Base-by-base conservation (phyloP, 1,140 invertebrate genomes). In the Drosophila kohkoa region DNA sequence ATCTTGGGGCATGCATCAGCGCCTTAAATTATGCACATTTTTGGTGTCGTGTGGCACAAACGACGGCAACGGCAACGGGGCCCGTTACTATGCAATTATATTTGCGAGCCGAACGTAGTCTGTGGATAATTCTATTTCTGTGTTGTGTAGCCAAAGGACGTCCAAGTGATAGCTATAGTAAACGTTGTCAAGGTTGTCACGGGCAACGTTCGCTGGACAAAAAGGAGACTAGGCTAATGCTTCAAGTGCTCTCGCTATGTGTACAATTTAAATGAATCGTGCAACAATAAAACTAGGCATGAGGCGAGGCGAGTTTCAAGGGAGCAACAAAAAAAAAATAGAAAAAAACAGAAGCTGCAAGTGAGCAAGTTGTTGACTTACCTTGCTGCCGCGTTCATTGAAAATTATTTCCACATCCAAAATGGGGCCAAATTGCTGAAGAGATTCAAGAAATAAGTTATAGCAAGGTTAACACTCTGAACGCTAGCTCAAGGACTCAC, bases 321-420 rank as follows among this genome's bases (percentile, higher is more conserved):
- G 25, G 62, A 45, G 43, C 16, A 16, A 54, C n/a, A n/a, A n/a
- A n/a, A n/a, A n/a, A n/a, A n/a, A n/a, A n/a, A n/a, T n/a, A n/a
- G 7, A 8, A 38, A 8, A 38, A 38, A 38, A 10, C 3, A 25
- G 20, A 25, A 25, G 20, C 20, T 10, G 35, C 7, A 48, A 55
- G 15, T 41, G 59, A 49, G 32, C 48, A 38, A 51, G 49, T 51
- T 11, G 30, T 16, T 10, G 65, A 94, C 96, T 96, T 96, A 99
- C 98, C 98, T 99, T 99, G 82, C 98, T 99, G 93, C 99, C 99
- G 83, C 99, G 95, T 94, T 99, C 99, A 94, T 99, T 99, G 95
- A 99, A 99, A 93, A 99, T 99, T 91, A 99, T 99, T 96, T 99
- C 99, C 93, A 99, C 98, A 94, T 99, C 98, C 93, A 99, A 95